A percentile compares a stretch with the other conserved stretches of the same genome.
Evolutionary conservation across 2,888 invertebrate species (phyloP).

Genomic region (Lycophotia porphyrea): DNA sequence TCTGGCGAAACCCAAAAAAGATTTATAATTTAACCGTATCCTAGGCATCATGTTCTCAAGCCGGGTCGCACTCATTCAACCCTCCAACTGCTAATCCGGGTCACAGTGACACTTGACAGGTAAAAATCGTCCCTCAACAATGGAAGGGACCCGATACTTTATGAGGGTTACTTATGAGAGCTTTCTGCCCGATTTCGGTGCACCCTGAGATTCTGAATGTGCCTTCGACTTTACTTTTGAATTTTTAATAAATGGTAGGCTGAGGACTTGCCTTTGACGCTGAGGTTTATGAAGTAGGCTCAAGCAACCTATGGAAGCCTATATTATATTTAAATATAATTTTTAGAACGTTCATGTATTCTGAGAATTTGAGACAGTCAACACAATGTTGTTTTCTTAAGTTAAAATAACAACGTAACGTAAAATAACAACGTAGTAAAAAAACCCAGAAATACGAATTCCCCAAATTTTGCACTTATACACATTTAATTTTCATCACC

Average conservation of each 20-base stretch:
- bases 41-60: constrained; percentile 62
- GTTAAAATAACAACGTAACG: too few relatives aligned
- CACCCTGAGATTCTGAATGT: constrained; percentile 61
- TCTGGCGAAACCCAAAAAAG: constrained; percentile 25
- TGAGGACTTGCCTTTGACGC: constrained; percentile 20
- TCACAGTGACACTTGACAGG: constrained; percentile 74
- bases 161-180: constrained; percentile 73
- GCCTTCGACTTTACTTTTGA: constrained; percentile 61
- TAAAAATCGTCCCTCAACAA: constrained; percentile 74
- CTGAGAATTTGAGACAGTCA: background rate
- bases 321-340: constrained; percentile 13
- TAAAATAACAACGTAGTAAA: background rate
- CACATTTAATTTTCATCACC: constrained; percentile 4
- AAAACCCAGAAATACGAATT: background rate
- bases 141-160: constrained; percentile 71
- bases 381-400: background rate
- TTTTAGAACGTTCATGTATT: background rate
- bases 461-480: background rate
- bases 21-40: constrained; percentile 52
- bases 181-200: constrained; percentile 65
- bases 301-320: background rate
- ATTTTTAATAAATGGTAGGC: constrained; percentile 42
- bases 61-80: constrained; percentile 63
- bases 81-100: constrained; percentile 72
- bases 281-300: constrained; percentile 31